Evolutionary conservation across 2,113 vertebrate species (phyloP), one percentile per base, ranked within the genome.

Genomic region (Orycteropus afer): DNA sequence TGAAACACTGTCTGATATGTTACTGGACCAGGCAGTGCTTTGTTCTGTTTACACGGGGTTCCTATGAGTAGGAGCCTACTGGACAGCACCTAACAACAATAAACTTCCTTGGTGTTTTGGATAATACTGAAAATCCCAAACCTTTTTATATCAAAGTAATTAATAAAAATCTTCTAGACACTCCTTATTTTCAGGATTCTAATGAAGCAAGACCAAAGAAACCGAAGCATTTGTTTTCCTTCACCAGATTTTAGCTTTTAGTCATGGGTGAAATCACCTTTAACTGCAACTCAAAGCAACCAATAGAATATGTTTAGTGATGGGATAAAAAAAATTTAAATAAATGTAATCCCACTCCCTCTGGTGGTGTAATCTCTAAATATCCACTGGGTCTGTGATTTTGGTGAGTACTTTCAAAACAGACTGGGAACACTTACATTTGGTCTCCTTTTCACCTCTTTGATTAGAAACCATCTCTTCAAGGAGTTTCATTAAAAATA

Each of bases 161-260:
- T 20, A 61, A n/a, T 71, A 5, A 4, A 79, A 45, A 23, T 86
- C 63, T 73, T 90, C 57, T 37, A 73, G 59, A 37, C 20, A 51
- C 14, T 51, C 89, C 92, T 94, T 76, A 63, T 86, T 91, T 93
- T 92, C 85, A 85, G 53, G 67, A 90, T 78, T 90, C 47, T 42
- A 93, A n/a, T 87, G 85, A 86, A 81, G 57, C 29, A 55, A 79
- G 87, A 27, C 42, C 42, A 22, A 37, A 76, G 69, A 29, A 61
- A 85, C 45, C 20, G 12, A 34, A 55, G 32, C 49, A 34, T 47
- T n/a, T 73, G n/a, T 42, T 95, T 53, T 78, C 95, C 78, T 51
- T 73, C 55, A 86, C 17, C 15, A 84, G 40, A 81, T n/a, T 93
- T 80, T 69, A 82, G 20, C 51, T 93, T 93, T 83, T 93, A 45